These are phyloP conservation scores for Leptosomus discolor DNA, from an alignment of 2,113 vertebrate genomes.

Conservation along the genomic window DNA sequence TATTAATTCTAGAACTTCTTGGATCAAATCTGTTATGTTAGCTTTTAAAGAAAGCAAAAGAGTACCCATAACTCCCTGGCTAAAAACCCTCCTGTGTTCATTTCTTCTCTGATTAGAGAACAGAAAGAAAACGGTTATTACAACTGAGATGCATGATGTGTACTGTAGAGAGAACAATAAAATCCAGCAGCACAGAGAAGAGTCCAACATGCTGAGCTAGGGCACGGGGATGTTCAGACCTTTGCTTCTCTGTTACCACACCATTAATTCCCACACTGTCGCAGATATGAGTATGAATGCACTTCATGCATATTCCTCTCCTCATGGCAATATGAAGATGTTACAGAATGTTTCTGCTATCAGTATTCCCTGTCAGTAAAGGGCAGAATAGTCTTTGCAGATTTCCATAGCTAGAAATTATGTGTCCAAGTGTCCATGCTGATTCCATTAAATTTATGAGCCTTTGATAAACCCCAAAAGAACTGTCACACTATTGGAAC, in stretches of 20 bases:
- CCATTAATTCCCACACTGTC: not conserved
- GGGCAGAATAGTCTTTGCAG: not conserved
- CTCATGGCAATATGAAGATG: not conserved
- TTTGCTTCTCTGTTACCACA: not conserved
- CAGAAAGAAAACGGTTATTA: not conserved
- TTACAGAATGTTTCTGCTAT: not conserved
- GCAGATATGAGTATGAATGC: not conserved
- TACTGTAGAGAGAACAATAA: not conserved
- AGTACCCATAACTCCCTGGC: not conserved
- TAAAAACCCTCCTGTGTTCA: not conserved
- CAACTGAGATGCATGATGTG: not conserved
- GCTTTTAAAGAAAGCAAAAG: not conserved
- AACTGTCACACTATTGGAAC: not conserved
- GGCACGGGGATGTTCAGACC: not conserved
- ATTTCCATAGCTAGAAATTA: not conserved
- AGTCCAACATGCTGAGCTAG: not conserved
- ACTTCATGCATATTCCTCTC: not conserved
- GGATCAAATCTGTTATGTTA: not conserved
- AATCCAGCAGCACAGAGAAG: not conserved
- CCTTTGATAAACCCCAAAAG: not conserved
- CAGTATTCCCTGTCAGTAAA: not conserved
- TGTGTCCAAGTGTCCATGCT: not conserved
- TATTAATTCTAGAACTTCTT: not conserved
- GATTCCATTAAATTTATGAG: not conserved
- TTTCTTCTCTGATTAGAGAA: not conserved